Evolutionary conservation across 2,888 invertebrate species (phyloP).

Genomic region (Cryptus viduatorius): DNA sequence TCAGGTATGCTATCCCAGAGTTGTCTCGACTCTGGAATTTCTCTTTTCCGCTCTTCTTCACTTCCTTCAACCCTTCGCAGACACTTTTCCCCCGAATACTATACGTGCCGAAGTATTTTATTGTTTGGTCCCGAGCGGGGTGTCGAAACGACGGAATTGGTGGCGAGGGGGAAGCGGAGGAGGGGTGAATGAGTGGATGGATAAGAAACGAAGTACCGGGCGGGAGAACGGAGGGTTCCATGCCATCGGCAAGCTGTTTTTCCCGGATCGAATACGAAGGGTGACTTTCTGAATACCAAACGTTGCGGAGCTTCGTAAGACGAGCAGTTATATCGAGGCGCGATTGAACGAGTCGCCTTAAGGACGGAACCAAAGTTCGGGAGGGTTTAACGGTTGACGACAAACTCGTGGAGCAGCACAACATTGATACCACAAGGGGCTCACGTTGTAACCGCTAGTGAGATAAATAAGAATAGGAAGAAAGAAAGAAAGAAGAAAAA

Average conservation of each 20-base stretch:
- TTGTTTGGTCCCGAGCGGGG: conserved; percentile 40
- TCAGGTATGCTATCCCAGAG: conserved; percentile 28
- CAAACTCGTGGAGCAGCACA: conserved; percentile 14
- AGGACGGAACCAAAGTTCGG: background rate
- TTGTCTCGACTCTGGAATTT: conserved; percentile 36
- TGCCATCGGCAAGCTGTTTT: conserved; percentile 37
- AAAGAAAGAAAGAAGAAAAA: background rate
- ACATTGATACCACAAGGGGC: background rate
- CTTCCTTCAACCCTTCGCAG: background rate
- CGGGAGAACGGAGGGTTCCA: background rate
- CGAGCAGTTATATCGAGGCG: background rate
- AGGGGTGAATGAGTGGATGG: conserved; percentile 14
- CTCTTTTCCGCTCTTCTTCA: conserved; percentile 18
- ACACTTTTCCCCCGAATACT: conserved; percentile 17
- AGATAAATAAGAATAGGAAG: conserved; percentile 1
- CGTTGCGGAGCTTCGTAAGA: background rate
- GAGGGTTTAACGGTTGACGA: conserved; percentile 15
- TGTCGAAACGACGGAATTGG: conserved; percentile 16
- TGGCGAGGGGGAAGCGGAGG: background rate
- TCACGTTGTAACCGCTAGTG: background rate
- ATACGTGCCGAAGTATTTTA: conserved; percentile 47
- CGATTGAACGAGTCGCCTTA: conserved; percentile 2
- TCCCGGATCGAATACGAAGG: conserved; percentile 21
- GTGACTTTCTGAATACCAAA: conserved; percentile 50
- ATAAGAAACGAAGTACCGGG: conserved; percentile 5